Percentiles rank a stretch among this genome's conserved stretches.
phyloP scores from a whole-genome alignment of 2,888 invertebrate species.

The Camptogramma bilineatum region DNA sequence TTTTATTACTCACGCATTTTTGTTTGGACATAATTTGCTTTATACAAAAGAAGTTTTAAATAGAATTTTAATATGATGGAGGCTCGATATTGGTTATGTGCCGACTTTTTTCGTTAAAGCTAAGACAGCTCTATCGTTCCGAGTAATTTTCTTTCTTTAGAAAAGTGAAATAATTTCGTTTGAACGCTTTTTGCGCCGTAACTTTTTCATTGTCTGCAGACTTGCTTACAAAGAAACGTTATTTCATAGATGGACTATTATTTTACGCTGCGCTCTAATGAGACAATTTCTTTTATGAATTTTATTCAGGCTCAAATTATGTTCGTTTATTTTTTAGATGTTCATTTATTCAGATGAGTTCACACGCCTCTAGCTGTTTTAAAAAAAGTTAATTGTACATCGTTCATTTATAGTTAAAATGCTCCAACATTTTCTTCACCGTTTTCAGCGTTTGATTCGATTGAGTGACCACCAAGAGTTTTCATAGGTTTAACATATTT shows the following conservation, averaged over 20 bases:
- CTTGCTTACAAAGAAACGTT: constrained; percentile 49
- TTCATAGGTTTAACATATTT: background rate
- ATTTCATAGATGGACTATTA: constrained; percentile 35
- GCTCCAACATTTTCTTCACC: background rate
- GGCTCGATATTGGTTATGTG: too few species aligned
- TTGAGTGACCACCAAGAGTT: background rate
- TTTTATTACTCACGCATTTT: background rate
- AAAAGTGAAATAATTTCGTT: constrained; percentile 57
- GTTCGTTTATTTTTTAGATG: constrained; percentile 23
- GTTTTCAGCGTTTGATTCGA: background rate
- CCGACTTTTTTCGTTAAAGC: constrained; percentile 7
- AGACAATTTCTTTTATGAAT: constrained; percentile 27
- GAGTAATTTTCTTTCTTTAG: constrained; percentile 53
- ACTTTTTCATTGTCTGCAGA: constrained; percentile 55
- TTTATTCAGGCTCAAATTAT: constrained; percentile 24
- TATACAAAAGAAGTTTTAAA: too few species aligned
- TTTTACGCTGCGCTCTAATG: constrained; percentile 36
- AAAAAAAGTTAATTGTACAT: background rate
- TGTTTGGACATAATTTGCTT: too few species aligned
- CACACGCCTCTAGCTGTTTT: constrained; percentile 8
- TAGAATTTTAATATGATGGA: too few species aligned
- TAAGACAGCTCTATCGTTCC: constrained; percentile 35
- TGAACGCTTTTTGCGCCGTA: constrained; percentile 52
- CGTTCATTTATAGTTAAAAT: background rate
- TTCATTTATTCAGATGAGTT: constrained; percentile 20